A percentile compares a stretch with the other conserved stretches of the same genome.
phyloP scores from a whole-genome alignment of 2,888 invertebrate genomes.

The Eumacrocentrus americanus region DNA sequence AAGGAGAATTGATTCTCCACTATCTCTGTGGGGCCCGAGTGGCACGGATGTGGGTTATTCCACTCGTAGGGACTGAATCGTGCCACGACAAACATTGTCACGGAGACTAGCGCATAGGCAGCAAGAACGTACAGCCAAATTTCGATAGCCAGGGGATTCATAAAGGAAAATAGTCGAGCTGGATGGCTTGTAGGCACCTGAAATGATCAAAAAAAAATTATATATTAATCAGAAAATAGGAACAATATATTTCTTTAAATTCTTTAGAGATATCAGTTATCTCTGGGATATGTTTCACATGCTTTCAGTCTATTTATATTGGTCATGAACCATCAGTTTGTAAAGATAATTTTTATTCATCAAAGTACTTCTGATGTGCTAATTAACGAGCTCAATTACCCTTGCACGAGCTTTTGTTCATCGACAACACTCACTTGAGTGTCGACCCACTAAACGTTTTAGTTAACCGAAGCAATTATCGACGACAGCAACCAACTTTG shows the following conservation, averaged over 20 bases:
- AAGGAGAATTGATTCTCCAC: conserved; percentile 82
- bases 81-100: conserved; percentile 80
- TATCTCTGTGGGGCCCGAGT: conserved; percentile 63
- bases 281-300: too few species aligned
- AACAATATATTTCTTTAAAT: background rate
- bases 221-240: too few species aligned
- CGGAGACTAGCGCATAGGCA: conserved; percentile 79
- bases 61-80: conserved; percentile 81
- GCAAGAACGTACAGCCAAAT: conserved; percentile 86
- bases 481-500: conserved; percentile 25
- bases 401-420: conserved; percentile 31
- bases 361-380: conserved; percentile 21
- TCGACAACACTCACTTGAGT: conserved; percentile 26
- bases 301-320: too few species aligned
- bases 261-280: too few species aligned
- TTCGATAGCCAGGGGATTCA: conserved; percentile 84
- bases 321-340: too few species aligned
- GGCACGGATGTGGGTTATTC: conserved; percentile 68
- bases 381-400: conserved; percentile 37
- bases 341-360: too few species aligned
- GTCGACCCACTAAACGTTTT: conserved; percentile 34
- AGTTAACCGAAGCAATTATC: conserved; percentile 35
- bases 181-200: conserved; percentile 75
- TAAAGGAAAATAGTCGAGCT: conserved; percentile 80
- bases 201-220: too few species aligned